Base-by-base conservation (phyloP, 1,140 invertebrate species). In the Bombus terrestris region DNA sequence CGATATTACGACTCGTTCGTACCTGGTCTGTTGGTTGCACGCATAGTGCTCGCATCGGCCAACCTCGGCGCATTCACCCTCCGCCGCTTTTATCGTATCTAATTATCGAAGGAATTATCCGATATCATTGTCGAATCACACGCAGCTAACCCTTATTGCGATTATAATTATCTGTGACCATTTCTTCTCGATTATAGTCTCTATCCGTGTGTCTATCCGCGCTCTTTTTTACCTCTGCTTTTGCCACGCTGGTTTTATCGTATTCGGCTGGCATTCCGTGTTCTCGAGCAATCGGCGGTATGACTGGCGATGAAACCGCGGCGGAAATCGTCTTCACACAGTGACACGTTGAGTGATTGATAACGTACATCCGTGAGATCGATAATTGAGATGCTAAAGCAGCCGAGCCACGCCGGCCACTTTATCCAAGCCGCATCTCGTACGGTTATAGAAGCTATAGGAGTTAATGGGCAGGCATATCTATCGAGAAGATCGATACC, bases 21-120 rank as follows among this genome's bases (percentile, higher is more conserved):
- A n/a, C 41, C 69, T 71, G 37, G 10, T n/a, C 47, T 18, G 35
- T 28, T 37, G 47, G 25, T 37, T 35, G 47, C 41, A 47, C 66
- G 81, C 62, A 66, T n/a, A 25, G 59, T 35, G 18, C 64, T 74
- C 74, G 53, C 76, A 88, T 89, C 86, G 82, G 83, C 82, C 78
- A 91, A 59, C 79, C 90, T 76, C 72, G 81, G 87, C 92, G 88
- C 90, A 89, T 93, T 88, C 80, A 75, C 43, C 22, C 74, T 68
- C 28, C 59, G 62, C 81, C 81, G 68, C 81, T 81, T 68, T 15
- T 90, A 89, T 92, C 90, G 90, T 89, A 90, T 90, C 90, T 92
- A 92, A 92, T 93, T 93, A 92, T 92, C 89, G 87, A 92, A 90
- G 87, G 92, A 93, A 93, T 92, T 92, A 86, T 87, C 69, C 88